Conservation (phyloP, 2,113 vertebrate species). For the Channa argus region DNA sequence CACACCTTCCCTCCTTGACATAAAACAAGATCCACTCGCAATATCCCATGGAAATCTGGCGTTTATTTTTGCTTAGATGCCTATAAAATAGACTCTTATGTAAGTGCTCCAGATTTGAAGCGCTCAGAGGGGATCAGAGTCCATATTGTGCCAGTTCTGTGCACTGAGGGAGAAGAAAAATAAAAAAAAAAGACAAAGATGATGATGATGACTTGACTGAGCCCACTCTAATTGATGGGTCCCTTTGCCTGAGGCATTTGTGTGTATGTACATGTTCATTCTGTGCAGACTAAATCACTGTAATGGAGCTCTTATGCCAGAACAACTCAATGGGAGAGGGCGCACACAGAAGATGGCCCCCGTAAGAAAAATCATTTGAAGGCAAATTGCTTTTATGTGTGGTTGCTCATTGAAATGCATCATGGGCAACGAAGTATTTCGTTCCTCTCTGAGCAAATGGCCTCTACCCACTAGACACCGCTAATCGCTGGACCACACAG, state of each 20-base stretch:
- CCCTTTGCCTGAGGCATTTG: conserved; percentile 41
- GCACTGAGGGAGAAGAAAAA: conserved; percentile 32
- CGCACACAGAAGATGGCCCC: conserved; percentile 56
- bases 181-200: conserved; percentile 35
- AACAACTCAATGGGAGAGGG: conserved; percentile 56
- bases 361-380: conserved; percentile 59
- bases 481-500: conserved; percentile 22
- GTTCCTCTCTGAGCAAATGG: conserved; percentile 26
- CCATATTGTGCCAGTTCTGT: conserved; percentile 55
- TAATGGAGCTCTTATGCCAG: conserved; percentile 59
- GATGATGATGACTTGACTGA: conserved; percentile 70
- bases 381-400: conserved; percentile 54
- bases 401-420: conserved; percentile 45
- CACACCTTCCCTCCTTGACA: conserved; percentile 25
- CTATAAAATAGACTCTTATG: conserved; percentile 54
- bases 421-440: conserved; percentile 36
- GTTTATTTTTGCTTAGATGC: conserved; percentile 48
- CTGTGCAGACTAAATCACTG: conserved; percentile 50
- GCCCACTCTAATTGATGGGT: conserved; percentile 73
- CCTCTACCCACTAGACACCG: conserved; percentile 17
- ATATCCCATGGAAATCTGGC: neutral
- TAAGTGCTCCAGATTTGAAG: conserved; percentile 64
- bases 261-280: neutral
- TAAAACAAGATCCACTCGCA: conserved; percentile 29
- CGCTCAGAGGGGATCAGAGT: conserved; percentile 51